Conservation (phyloP, 92 coral and sea anemone species). For the Phymanthus crucifer region DNA sequence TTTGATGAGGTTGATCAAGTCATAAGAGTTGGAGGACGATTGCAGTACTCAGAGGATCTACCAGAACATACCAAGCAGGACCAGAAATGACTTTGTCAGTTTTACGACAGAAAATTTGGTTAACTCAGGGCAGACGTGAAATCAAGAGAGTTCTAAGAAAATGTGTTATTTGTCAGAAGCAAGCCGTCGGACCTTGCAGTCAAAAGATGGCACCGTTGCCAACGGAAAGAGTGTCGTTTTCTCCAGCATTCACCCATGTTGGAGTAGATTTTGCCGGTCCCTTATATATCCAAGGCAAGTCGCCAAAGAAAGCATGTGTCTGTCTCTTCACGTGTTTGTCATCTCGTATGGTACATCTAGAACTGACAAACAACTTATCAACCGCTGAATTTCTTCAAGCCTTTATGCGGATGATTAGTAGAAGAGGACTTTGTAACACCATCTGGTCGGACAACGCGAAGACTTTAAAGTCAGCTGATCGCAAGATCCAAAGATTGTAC, state of each 20-base stretch:
- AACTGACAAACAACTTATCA: not conserved
- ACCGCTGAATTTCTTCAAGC: constrained; percentile 39
- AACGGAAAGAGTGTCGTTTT: constrained; percentile 21
- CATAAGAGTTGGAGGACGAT: too few species aligned
- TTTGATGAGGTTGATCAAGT: too few species aligned
- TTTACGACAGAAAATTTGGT: not conserved
- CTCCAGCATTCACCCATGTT: constrained; percentile 26
- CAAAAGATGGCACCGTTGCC: constrained; percentile 40
- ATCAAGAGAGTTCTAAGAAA: constrained; percentile 31
- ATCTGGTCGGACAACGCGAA: constrained; percentile 42
- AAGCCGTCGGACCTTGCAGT: constrained; percentile 4
- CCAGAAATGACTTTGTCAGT: not conserved
- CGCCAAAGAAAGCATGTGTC: constrained; percentile 22
- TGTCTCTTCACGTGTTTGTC: constrained; percentile 5
- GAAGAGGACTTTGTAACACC: constrained; percentile 25
- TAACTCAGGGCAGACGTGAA: constrained; percentile 34
- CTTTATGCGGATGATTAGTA: constrained; percentile 26
- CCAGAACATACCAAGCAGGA: too few species aligned
- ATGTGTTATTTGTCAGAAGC: constrained; percentile 18
- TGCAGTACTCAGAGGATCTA: too few species aligned
- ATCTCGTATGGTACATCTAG: constrained; percentile 16
- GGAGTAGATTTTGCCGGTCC: constrained; percentile 37
- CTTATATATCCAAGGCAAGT: not conserved
- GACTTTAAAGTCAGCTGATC: constrained; percentile 25
- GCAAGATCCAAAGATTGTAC: constrained; percentile 4